Conservation (phyloP, 1,140 invertebrate genomes). For the Cyclargus thomasi region DNA sequence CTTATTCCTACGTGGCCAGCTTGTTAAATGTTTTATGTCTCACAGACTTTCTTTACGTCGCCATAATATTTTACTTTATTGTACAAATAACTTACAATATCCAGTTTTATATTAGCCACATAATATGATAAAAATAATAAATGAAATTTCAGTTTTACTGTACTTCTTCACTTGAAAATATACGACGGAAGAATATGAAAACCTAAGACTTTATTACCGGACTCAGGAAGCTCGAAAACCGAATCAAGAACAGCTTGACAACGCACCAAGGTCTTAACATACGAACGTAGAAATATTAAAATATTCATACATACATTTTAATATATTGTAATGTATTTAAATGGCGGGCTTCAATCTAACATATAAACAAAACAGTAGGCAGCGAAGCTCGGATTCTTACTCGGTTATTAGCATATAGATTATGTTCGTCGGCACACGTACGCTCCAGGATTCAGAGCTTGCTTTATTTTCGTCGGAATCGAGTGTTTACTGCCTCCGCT, state of each 20-base stretch:
- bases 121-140: too few species aligned
- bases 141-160: too few species aligned
- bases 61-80: background rate
- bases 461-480: slow-evolving; percentile 27
- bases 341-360: slow-evolving; percentile 19
- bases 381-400: slow-evolving; percentile 28
- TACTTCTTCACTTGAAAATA: too few species aligned
- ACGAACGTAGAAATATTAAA: background rate
- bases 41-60: background rate
- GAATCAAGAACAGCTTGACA: background rate
- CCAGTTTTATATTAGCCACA: too few species aligned
- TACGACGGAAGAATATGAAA: too few species aligned
- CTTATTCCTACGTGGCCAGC: background rate
- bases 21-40: background rate
- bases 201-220: too few species aligned
- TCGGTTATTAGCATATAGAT: slow-evolving; percentile 45
- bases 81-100: background rate
- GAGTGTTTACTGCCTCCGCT: slow-evolving; percentile 1
- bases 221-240: background rate
- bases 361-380: slow-evolving; percentile 29
- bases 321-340: slow-evolving; percentile 13
- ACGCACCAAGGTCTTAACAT: background rate
- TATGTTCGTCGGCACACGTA: slow-evolving; percentile 35
- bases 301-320: background rate
- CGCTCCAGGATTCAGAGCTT: background rate